Percentiles rank a stretch among this genome's conserved stretches.
phyloP scores from a whole-genome alignment of 2,113 vertebrate genomes.

The Hyaena hyaena region DNA sequence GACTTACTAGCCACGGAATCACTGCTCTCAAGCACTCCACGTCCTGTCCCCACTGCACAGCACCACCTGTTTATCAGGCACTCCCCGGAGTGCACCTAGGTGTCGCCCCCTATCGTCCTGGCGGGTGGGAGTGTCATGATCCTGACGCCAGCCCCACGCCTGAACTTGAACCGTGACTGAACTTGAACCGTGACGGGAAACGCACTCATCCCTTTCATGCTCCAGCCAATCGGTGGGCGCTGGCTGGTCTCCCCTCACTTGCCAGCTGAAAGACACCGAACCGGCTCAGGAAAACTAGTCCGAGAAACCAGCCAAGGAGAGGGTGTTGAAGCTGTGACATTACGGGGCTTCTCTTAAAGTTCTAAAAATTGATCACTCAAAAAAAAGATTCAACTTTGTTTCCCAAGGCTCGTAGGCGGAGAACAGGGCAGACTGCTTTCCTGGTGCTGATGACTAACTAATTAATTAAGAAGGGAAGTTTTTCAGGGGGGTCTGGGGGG shows the following conservation, averaged over 20 bases:
- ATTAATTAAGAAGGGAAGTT: neutral
- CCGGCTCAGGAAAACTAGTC: neutral
- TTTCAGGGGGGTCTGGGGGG: neutral
- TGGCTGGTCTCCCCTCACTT: neutral
- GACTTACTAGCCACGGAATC: neutral
- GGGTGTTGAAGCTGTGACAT: neutral
- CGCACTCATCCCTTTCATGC: neutral
- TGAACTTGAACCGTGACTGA: no score
- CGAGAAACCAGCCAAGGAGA: conserved; percentile 34
- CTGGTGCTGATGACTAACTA: neutral
- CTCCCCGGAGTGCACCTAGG: neutral
- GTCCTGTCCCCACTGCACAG: neutral
- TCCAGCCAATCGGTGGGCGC: neutral
- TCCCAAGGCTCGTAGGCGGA: conserved; percentile 43
- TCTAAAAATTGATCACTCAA: conserved; percentile 74
- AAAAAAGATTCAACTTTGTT: conserved; percentile 22
- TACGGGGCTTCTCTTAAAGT: conserved; percentile 25
- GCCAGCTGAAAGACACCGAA: neutral
- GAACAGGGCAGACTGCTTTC: neutral
- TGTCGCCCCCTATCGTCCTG: fast-evolving
- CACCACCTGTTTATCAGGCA: neutral
- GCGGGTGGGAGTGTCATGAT: fast-evolving
- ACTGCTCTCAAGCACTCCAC: neutral
- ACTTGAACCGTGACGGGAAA: neutral
- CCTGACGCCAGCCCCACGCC: neutral